A percentile compares a stretch with the other conserved stretches of the same genome.
phyloP scores from a whole-genome alignment of 2,797 vertebrate species.

The Lepidocolaptes lacrymiger region DNA sequence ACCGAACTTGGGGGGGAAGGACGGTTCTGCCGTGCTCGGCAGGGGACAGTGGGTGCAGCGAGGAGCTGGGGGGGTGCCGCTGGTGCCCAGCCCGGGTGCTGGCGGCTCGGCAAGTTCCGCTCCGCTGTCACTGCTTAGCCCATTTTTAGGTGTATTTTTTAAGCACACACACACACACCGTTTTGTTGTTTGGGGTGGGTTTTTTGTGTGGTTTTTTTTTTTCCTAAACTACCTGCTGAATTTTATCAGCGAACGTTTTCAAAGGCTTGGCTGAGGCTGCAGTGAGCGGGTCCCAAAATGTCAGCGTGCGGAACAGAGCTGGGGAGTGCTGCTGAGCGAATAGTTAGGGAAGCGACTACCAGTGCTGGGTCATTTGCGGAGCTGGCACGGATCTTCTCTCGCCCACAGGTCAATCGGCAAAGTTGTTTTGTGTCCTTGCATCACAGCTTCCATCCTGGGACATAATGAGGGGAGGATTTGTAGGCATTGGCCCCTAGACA shows the following conservation, averaged over 20 bases:
- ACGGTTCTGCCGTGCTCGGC: not conserved
- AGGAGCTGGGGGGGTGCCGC: not conserved
- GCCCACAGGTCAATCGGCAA: slow-evolving; percentile 43
- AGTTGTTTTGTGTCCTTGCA: slow-evolving; percentile 51
- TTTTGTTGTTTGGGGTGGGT: no score
- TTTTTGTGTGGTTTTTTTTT: not conserved
- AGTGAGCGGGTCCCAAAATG: not conserved
- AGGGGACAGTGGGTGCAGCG: not conserved
- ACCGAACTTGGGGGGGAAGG: not conserved
- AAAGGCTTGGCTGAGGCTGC: not conserved
- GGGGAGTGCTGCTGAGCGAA: slow-evolving; percentile 23
- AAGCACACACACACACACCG: no score
- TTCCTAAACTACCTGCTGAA: not conserved
- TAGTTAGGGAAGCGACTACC: not conserved
- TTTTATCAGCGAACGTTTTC: not conserved
- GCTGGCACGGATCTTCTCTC: slow-evolving; percentile 20
- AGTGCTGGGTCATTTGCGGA: slow-evolving; percentile 53
- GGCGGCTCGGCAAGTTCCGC: not conserved
- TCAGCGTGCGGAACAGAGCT: not conserved
- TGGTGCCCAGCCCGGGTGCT: not conserved
- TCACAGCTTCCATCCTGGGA: slow-evolving; percentile 18
- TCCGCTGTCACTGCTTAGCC: not conserved
- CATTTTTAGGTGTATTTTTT: no score
- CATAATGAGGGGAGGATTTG: not conserved
- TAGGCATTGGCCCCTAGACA: not conserved